phyloP scores from a whole-genome alignment of 2,113 vertebrate species.

The Hippolais icterina region DNA sequence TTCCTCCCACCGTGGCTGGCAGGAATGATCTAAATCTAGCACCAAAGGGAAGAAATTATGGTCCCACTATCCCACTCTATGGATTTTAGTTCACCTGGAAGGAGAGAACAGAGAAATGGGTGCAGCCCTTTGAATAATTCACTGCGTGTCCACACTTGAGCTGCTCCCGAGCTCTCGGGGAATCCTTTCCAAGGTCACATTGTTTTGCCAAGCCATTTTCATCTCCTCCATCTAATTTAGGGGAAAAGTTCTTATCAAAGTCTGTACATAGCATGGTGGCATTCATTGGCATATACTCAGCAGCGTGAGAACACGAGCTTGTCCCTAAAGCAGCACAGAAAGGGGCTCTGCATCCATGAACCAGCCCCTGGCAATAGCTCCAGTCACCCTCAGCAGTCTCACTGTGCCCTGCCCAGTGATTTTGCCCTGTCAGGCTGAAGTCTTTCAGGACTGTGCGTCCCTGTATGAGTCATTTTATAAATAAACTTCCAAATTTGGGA shows the following conservation, averaged over 20 bases:
- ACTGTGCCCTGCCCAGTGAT: background rate
- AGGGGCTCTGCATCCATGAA: background rate
- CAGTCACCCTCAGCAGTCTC: background rate
- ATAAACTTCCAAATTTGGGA: slow-evolving; percentile 39
- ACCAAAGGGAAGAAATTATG: background rate
- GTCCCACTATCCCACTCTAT: background rate
- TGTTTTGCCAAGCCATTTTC: background rate
- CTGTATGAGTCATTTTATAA: slow-evolving; percentile 52
- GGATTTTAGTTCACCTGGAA: slow-evolving; percentile 15
- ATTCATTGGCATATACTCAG: background rate
- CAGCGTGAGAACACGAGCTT: background rate
- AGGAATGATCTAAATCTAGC: slow-evolving; percentile 88
- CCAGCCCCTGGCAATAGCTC: background rate
- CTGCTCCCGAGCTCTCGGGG: background rate
- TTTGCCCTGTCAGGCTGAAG: background rate
- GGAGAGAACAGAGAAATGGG: background rate
- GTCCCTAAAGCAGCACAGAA: background rate
- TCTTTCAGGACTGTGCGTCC: background rate
- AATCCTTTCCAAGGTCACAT: background rate
- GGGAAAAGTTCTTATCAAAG: slow-evolving; percentile 12
- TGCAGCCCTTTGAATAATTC: slow-evolving; percentile 10
- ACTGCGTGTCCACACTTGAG: background rate
- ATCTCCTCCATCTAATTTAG: slow-evolving; percentile 22
- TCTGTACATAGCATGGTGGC: slow-evolving; percentile 32
- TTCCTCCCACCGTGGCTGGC: slow-evolving; percentile 97